Percentiles rank a stretch among this genome's conserved stretches.
phyloP scores from a whole-genome alignment of 2,797 vertebrate species.

The Arrhamphus sclerolepis region DNA sequence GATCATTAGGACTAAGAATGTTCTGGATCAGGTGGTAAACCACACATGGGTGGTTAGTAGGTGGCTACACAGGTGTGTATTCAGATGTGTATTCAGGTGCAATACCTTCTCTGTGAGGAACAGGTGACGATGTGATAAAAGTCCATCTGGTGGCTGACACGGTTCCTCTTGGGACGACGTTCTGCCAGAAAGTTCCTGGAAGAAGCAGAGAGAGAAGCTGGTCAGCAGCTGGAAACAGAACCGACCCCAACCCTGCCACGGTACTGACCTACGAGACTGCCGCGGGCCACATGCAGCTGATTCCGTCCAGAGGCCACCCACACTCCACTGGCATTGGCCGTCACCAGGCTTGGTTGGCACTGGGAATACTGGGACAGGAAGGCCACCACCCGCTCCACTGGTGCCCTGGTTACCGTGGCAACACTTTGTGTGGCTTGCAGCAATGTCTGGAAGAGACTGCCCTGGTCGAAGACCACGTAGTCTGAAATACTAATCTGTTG shows the following conservation, averaged over 20 bases:
- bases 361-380: constrained; percentile 95
- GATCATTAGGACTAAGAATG: neutral
- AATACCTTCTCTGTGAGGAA: constrained; percentile 87
- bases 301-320: constrained; percentile 97
- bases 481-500: constrained; percentile 94
- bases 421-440: constrained; percentile 93
- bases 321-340: constrained; percentile 86
- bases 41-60: too few species aligned
- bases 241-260: neutral
- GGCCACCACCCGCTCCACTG: constrained; percentile 92
- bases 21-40: too few species aligned
- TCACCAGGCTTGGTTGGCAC: constrained; percentile 92
- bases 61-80: too few species aligned
- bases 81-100: neutral
- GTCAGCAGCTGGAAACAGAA: neutral
- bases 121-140: constrained; percentile 88
- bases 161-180: constrained; percentile 91
- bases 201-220: neutral
- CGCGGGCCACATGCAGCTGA: constrained; percentile 93
- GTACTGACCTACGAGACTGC: constrained; percentile 88
- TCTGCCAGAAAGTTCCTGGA: constrained; percentile 93
- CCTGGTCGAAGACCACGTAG: constrained; percentile 97
- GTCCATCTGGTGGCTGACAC: constrained; percentile 93
- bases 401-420: constrained; percentile 89
- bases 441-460: constrained; percentile 92